phyloP scores from a whole-genome alignment of 2,888 invertebrate genomes.

The Axea sp. region DNA sequence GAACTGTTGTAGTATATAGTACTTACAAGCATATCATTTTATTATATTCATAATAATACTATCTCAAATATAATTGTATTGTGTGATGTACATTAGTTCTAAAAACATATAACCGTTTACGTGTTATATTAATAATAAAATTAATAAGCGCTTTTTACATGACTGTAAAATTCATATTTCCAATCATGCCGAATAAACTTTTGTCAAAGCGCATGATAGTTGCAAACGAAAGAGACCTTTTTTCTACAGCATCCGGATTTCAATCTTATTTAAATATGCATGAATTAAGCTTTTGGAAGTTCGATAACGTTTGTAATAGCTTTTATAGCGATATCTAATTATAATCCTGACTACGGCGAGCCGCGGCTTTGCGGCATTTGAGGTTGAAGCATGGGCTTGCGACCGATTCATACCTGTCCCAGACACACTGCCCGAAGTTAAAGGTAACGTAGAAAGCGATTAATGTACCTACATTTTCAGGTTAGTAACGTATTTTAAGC shows the following conservation, averaged over 20 bases:
- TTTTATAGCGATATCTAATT: slow-evolving; percentile 54
- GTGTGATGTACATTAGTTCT: no score
- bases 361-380: slow-evolving; percentile 56
- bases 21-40: no score
- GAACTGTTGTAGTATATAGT: no score
- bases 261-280: slow-evolving; percentile 40
- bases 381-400: slow-evolving; percentile 53
- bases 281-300: slow-evolving; percentile 37
- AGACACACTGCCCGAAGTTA: slow-evolving; percentile 43
- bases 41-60: no score
- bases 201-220: no score
- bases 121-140: no score
- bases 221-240: no score
- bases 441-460: slow-evolving; percentile 54
- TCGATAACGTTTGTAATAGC: slow-evolving; percentile 39
- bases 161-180: no score
- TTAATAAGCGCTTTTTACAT: no score
- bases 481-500: slow-evolving; percentile 40
- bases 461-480: slow-evolving; percentile 49
- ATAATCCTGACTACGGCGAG: slow-evolving; percentile 55
- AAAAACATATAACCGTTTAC: no score
- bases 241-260: slow-evolving; percentile 6
- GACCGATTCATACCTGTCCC: slow-evolving; percentile 59
- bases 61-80: no score
- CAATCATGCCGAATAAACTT: no score